Percentiles rank a stretch among this genome's conserved stretches.
These are phyloP conservation scores for Falco biarmicus DNA, from an alignment of 2,797 vertebrate species.

Conservation along the genomic window DNA sequence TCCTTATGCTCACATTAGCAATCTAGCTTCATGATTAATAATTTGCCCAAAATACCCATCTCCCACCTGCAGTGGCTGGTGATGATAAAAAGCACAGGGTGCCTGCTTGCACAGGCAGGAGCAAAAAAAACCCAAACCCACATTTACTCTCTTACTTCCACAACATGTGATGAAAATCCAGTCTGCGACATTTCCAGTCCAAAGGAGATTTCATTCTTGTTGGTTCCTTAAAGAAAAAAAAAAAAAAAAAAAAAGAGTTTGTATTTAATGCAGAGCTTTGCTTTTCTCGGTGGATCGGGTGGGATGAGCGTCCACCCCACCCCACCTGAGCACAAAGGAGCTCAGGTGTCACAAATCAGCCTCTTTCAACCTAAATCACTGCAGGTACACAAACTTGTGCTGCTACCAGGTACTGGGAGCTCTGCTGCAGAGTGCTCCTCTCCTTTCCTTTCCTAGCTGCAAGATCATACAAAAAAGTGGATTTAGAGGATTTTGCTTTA, in stretches of 20 bases:
- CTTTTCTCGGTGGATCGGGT: fast-evolving
- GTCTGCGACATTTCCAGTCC: constrained; percentile 99
- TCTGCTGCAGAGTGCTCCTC: fast-evolving
- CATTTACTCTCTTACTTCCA: constrained; percentile 85
- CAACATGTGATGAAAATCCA: constrained; percentile 95
- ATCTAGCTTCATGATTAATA: not conserved
- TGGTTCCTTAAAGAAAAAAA: constrained; percentile 84
- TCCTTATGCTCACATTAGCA: fast-evolving
- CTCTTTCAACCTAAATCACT: not conserved
- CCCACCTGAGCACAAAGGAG: not conserved
- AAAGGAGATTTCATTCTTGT: constrained; percentile 96
- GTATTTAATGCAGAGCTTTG: not conserved
- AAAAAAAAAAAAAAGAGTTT: not conserved
- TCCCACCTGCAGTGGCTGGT: fast-evolving
- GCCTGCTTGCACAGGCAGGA: too few relatives aligned
- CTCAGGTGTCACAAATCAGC: not conserved
- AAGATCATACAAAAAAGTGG: not conserved
- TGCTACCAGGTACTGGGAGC: not conserved
- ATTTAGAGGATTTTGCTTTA: fast-evolving
- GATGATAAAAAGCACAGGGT: not conserved
- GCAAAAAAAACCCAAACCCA: not conserved
- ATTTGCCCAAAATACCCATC: not conserved
- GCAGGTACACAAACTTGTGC: fast-evolving
- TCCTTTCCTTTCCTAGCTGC: not conserved
- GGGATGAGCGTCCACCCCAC: not conserved